Evolutionary conservation across 2,113 vertebrate species (phyloP).

Genomic region (Mixornis gularis): DNA sequence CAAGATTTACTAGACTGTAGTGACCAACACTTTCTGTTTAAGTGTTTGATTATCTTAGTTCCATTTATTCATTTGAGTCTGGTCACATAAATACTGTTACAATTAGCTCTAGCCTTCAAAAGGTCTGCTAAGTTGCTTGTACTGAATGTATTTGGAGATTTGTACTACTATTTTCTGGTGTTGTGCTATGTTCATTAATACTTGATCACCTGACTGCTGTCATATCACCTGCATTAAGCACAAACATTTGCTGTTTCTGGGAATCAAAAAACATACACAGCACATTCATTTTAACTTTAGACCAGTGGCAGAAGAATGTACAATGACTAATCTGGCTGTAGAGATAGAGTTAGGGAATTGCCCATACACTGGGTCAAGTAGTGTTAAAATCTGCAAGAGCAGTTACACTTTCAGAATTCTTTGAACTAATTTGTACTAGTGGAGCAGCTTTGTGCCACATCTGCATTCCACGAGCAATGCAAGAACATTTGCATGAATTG

Average conservation of each 20-base stretch:
- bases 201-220: not conserved
- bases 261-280: not conserved
- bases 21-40: not conserved
- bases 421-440: not conserved
- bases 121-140: not conserved
- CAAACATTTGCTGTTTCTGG: not conserved
- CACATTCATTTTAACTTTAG: not conserved
- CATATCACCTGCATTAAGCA: not conserved
- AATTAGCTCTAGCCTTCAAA: not conserved
- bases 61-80: not conserved
- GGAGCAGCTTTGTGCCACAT: not conserved
- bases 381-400: not conserved
- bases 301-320: not conserved
- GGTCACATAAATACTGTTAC: not conserved
- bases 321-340: not conserved
- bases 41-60: not conserved
- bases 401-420: not conserved
- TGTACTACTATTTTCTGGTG: not conserved
- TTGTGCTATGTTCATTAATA: not conserved
- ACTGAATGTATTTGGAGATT: not conserved
- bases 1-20: not conserved
- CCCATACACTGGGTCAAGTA: not conserved
- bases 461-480: not conserved
- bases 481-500: not conserved
- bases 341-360: not conserved